Percentiles rank a stretch among this genome's conserved stretches.
Conservation (phyloP, 2,797 vertebrate genomes). For the Alcedo quadribrachys region DNA sequence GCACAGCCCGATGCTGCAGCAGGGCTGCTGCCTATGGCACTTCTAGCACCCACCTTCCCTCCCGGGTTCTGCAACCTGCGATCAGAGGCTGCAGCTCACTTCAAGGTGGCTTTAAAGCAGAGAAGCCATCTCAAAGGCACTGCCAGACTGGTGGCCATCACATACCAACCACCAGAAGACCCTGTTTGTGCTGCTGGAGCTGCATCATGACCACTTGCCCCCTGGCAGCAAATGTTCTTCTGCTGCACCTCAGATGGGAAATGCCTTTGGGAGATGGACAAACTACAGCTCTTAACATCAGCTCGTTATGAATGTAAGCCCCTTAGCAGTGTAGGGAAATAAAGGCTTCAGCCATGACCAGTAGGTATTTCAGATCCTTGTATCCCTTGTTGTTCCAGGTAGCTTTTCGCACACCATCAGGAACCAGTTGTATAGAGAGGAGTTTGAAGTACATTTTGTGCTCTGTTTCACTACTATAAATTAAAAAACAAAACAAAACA, state of each 20-base stretch:
- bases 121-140: not conserved
- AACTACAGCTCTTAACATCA: not conserved
- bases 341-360: slow-evolving; percentile 21
- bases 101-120: not conserved
- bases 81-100: not conserved
- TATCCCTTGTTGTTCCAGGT: slow-evolving; percentile 17
- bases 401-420: not conserved
- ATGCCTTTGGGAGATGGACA: not conserved
- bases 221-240: accelerated
- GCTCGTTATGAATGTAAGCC: accelerated
- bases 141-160: not conserved
- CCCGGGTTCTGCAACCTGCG: not conserved
- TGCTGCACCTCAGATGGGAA: not conserved
- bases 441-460: slow-evolving; percentile 69
- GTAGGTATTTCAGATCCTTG: slow-evolving; percentile 72
- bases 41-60: not conserved
- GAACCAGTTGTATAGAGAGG: not conserved
- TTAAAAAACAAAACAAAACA: not conserved
- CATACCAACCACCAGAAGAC: not conserved
- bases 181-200: not conserved
- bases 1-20: not conserved
- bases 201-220: accelerated
- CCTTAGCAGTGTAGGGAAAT: not conserved
- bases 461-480: slow-evolving; percentile 5
- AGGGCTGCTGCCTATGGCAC: not conserved